Base-by-base conservation (phyloP, 2,888 invertebrate species). In the Proisotoma minuta region DNA sequence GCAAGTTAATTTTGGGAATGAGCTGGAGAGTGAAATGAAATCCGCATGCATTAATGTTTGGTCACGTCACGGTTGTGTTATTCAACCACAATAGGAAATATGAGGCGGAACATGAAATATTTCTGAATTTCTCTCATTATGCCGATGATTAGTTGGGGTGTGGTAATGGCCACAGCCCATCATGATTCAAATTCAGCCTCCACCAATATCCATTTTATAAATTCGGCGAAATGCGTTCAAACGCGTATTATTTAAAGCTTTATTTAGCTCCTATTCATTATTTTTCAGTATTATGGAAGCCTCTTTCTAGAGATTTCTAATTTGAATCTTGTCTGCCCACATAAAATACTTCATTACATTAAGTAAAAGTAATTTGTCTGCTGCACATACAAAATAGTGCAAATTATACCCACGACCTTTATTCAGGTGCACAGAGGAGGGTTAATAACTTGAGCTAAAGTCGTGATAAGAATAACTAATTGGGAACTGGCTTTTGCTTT, bases 391-490 rank as follows among this genome's bases (percentile, higher is more conserved):
- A n/a, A n/a, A n/a, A n/a, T n/a, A n/a, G n/a, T n/a, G n/a, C n/a
- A n/a, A n/a, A n/a, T n/a, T n/a, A n/a, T n/a, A n/a, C n/a, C n/a
- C n/a, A n/a, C n/a, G n/a, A n/a, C n/a, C n/a, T n/a, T n/a, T n/a
- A n/a, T 20, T 49, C 49, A 49, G 49, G 51, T 51, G 18, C 8
- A 34, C 27, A n/a, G n/a, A n/a, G n/a, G n/a, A 51, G 54, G 39
- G 39, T 54, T 59, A 59, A 40, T 59, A 59, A 51, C 52, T 59
- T 43, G 20, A 23, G n/a, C 20, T 39, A 18, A 43, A 23, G 39
- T 61, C 56, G 39, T 61, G 60, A 61, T 61, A 57, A 61, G 60
- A 61, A 61, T 61, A 50, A 56, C 50, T 56, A 61, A 50, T 56
- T 34, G 23, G 54, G 49, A 49, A 49, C 18, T 49, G 18, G 20